Percentiles rank a stretch among this genome's conserved stretches.
phyloP scores from a whole-genome alignment of 2,113 vertebrate genomes.

The Balaeniceps rex region DNA sequence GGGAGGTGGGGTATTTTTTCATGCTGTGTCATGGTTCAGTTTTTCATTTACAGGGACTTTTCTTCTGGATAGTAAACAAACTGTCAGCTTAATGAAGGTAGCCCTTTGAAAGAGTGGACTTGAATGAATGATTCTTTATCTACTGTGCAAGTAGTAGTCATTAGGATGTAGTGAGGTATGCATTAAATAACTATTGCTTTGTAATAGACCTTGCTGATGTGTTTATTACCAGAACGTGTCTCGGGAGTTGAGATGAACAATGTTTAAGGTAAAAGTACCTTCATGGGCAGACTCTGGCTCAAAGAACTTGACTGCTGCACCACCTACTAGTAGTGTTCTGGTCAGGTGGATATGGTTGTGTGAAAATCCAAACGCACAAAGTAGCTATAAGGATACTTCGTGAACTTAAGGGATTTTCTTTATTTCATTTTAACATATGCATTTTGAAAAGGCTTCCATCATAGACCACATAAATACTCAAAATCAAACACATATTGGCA shows the following conservation, averaged over 20 bases:
- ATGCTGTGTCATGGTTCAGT: not conserved
- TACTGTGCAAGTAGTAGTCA: not conserved
- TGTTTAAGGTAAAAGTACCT: not conserved
- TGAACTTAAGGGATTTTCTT: not conserved
- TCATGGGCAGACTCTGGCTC: not conserved
- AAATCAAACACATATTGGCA: constrained; percentile 40
- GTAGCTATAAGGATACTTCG: not conserved
- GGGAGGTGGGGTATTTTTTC: not conserved
- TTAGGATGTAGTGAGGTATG: not conserved
- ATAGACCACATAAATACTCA: not conserved
- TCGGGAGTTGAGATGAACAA: not conserved
- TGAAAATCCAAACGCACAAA: not conserved
- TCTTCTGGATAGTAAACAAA: not conserved
- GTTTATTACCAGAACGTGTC: not conserved
- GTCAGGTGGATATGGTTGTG: not conserved
- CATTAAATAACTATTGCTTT: constrained; percentile 39
- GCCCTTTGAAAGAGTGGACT: not conserved
- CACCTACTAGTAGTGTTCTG: not conserved
- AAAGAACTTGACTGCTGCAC: not conserved
- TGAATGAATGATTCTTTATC: not conserved
- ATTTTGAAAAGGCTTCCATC: not conserved
- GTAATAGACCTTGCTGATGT: not conserved
- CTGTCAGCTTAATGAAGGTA: not conserved
- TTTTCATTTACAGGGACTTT: not conserved
- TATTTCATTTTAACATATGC: not conserved